A percentile compares a stretch with the other conserved stretches of the same genome.
These are phyloP conservation scores for Carduelis carduelis DNA, from an alignment of 2,797 vertebrate genomes.

Conservation along the genomic window DNA sequence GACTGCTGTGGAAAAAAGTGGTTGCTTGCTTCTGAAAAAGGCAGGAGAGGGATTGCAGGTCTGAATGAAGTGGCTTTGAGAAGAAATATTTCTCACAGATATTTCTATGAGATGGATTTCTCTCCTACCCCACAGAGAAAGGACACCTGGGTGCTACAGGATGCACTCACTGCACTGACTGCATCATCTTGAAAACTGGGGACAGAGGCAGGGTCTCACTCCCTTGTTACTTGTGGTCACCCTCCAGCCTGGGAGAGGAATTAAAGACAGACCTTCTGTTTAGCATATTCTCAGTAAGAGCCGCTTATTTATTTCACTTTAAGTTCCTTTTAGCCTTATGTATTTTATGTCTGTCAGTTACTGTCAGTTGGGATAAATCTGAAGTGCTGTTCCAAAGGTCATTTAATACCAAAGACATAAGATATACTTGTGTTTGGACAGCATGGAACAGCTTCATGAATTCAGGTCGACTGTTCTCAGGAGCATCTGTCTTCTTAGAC, in stretches of 20 bases:
- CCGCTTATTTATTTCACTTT: background rate
- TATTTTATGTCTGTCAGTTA: background rate
- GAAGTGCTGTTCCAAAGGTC: background rate
- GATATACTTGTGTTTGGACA: background rate
- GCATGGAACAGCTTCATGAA: background rate
- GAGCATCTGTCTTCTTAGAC: background rate
- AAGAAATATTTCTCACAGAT: background rate
- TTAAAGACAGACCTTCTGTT: background rate
- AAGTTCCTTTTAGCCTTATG: background rate
- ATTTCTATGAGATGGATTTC: background rate
- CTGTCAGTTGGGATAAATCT: background rate
- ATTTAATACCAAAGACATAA: constrained; percentile 4
- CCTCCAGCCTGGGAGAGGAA: background rate
- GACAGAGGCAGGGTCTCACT: background rate
- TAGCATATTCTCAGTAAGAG: background rate
- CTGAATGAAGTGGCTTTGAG: background rate
- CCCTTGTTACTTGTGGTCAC: background rate
- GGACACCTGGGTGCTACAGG: background rate
- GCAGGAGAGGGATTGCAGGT: background rate
- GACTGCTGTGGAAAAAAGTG: background rate
- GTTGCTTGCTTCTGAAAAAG: background rate
- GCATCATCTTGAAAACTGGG: background rate
- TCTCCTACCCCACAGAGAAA: background rate
- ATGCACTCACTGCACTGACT: background rate
- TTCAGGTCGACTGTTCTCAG: background rate